Conservation (phyloP, 2,797 vertebrate species). For the Hapalemur alaotrensis region DNA sequence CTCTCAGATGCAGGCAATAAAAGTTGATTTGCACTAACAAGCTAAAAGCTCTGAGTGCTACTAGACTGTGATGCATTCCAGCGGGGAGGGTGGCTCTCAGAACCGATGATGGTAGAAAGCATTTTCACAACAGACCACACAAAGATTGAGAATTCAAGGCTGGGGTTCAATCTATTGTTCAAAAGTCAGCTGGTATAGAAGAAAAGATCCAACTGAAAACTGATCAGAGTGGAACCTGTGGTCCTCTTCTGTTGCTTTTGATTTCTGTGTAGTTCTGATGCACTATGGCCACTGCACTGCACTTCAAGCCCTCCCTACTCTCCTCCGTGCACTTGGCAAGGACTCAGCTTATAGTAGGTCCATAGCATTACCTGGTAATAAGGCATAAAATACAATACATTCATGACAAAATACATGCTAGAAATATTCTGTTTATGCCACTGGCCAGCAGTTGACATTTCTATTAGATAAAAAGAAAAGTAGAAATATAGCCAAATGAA, state of each 20-base stretch:
- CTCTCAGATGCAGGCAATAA: constrained; percentile 75
- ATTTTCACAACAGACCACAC: constrained; percentile 54
- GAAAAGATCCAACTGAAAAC: constrained; percentile 36
- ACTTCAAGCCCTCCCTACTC: neutral
- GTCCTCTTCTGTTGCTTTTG: constrained; percentile 3
- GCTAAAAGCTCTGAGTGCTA: constrained; percentile 79
- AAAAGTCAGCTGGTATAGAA: neutral
- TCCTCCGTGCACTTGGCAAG: neutral
- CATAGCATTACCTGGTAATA: neutral
- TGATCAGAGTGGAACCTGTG: neutral
- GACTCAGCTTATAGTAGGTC: neutral
- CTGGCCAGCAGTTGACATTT: neutral
- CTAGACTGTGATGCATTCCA: constrained; percentile 60
- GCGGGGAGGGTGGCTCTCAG: constrained; percentile 53
- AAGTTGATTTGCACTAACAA: constrained; percentile 81
- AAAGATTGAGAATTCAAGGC: constrained; percentile 46
- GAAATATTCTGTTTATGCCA: neutral
- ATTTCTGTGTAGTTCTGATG: neutral
- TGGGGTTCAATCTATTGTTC: constrained; percentile 57
- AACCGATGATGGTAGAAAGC: constrained; percentile 43
- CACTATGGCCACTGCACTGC: neutral
- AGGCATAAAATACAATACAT: neutral
- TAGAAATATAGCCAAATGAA: neutral
- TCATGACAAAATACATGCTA: neutral
- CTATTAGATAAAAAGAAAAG: neutral